These are phyloP conservation scores for Rhabdophis nuchalis DNA, from an alignment of 2,797 vertebrate species.

Conservation along the genomic window DNA sequence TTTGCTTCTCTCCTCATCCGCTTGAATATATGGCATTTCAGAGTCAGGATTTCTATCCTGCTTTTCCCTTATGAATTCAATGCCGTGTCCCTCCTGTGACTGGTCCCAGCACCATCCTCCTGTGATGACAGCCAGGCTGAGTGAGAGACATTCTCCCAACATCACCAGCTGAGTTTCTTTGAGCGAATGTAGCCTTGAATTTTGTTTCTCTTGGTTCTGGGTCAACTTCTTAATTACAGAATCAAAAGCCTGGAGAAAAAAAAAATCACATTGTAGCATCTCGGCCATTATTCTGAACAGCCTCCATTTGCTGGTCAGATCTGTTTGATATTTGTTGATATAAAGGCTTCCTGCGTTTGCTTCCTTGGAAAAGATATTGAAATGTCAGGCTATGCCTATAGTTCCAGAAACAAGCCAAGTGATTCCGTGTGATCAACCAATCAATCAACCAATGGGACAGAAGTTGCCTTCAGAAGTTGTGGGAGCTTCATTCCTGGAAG, in stretches of 20 bases:
- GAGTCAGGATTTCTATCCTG: neutral
- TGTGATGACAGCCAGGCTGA: neutral
- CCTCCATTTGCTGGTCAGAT: neutral
- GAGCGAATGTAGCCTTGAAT: neutral
- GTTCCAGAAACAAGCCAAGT: neutral
- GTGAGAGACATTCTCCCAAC: neutral
- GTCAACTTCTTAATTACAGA: neutral
- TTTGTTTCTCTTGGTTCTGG: neutral
- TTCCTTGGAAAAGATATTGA: neutral
- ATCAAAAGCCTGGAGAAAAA: neutral
- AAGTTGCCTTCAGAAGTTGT: no score
- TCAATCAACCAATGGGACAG: no score
- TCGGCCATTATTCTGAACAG: neutral
- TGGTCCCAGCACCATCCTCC: neutral
- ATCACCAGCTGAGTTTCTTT: neutral
- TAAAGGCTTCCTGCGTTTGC: neutral
- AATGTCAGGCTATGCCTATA: neutral
- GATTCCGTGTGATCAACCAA: neutral
- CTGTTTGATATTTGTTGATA: neutral
- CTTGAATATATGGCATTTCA: neutral
- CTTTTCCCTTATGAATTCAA: neutral
- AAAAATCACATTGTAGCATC: neutral
- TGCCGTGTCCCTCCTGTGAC: neutral
- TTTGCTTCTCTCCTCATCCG: neutral
- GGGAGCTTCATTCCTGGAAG: no score